Conservation (phyloP, 2,888 invertebrate genomes). For the Epinotia brunnichana region DNA sequence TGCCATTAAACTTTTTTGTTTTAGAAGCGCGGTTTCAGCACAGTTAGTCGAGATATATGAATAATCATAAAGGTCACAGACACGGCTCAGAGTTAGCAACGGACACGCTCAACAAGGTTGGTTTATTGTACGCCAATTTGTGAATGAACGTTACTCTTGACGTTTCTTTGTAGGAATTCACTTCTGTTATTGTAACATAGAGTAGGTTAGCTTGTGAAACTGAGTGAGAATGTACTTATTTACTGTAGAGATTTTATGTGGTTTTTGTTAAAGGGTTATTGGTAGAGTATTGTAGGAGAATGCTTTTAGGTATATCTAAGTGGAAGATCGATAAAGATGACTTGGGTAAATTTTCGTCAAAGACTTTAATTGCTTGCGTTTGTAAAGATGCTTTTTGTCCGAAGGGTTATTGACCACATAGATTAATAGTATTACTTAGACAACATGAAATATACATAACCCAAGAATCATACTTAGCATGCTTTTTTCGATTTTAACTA, state of each 20-base stretch:
- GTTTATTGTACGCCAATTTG: conserved; percentile 35
- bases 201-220: conserved; percentile 31
- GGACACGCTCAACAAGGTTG: conserved; percentile 29
- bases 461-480: background rate
- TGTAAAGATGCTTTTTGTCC: background rate
- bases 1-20: background rate
- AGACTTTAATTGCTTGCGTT: background rate
- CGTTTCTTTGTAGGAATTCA: conserved; percentile 17
- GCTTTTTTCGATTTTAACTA: background rate
- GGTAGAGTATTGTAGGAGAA: no score
- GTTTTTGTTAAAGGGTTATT: background rate
- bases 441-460: background rate
- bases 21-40: background rate
- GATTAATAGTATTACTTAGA: background rate
- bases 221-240: conserved; percentile 11
- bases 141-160: conserved; percentile 32
- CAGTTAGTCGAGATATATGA: conserved; percentile 24
- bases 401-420: background rate
- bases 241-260: background rate
- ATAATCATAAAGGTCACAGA: conserved; percentile 42
- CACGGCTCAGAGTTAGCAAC: conserved; percentile 4
- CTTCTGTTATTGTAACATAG: conserved; percentile 4
- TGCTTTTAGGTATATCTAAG: background rate
- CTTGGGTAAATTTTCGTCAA: background rate
- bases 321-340: background rate